Conservation (phyloP, 2,888 invertebrate genomes). For the Phania funesta region DNA sequence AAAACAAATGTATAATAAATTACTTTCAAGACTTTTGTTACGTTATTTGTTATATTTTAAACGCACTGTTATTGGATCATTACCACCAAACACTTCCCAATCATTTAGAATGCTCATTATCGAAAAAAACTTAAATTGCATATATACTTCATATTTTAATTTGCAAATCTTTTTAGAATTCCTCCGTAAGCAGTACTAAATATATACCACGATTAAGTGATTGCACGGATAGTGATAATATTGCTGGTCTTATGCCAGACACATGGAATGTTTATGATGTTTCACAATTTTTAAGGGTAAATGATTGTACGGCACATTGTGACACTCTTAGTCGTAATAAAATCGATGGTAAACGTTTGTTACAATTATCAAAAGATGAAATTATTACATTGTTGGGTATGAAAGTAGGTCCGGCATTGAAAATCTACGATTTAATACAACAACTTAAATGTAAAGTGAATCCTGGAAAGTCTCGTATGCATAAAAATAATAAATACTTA, state of each 20-base stretch:
- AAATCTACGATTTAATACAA: constrained; percentile 95
- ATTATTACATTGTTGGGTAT: constrained; percentile 93
- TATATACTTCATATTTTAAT: neutral
- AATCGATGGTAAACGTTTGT: constrained; percentile 90
- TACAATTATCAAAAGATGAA: constrained; percentile 92
- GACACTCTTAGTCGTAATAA: constrained; percentile 85
- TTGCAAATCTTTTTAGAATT: constrained; percentile 75
- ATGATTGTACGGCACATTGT: constrained; percentile 89
- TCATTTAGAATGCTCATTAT: constrained; percentile 32
- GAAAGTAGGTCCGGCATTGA: constrained; percentile 96
- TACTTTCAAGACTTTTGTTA: too few relatives aligned
- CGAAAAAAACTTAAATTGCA: neutral
- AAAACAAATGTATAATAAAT: too few relatives aligned
- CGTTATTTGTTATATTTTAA: constrained; percentile 8
- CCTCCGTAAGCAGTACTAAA: constrained; percentile 81
- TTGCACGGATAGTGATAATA: constrained; percentile 64
- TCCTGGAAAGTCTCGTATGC: constrained; percentile 78
- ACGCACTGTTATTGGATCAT: constrained; percentile 68
- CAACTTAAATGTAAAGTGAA: constrained; percentile 89
- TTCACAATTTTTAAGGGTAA: constrained; percentile 92
- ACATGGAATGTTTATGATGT: constrained; percentile 93
- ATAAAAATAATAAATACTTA: constrained; percentile 85
- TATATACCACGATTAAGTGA: constrained; percentile 83
- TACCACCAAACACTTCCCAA: constrained; percentile 72
- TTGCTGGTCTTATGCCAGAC: constrained; percentile 81